Percentiles rank a stretch among this genome's conserved stretches.
These are phyloP conservation scores for Dynastes maya DNA, from an alignment of 2,888 invertebrate species.

Conservation along the genomic window DNA sequence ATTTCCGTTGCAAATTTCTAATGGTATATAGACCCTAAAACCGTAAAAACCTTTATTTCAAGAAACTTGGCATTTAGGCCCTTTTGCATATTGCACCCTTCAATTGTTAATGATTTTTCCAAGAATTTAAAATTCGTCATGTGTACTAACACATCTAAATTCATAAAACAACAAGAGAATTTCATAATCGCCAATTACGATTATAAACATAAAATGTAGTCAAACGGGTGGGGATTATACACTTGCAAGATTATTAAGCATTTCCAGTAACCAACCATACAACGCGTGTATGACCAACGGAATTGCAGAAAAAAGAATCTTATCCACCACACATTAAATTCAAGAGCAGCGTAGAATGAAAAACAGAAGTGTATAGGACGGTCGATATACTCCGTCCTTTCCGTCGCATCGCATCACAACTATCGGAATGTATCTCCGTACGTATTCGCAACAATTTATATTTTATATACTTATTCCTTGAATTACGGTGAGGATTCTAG, in stretches of 20 bases:
- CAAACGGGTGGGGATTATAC: background rate
- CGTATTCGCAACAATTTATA: conserved; percentile 24
- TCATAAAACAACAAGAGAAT: no score
- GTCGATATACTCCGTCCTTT: conserved; percentile 4
- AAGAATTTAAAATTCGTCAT: no score
- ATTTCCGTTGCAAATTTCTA: no score
- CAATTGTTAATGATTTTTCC: no score
- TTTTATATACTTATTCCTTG: conserved; percentile 27
- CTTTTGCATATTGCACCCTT: no score
- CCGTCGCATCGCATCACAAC: conserved; percentile 9
- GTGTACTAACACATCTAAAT: no score
- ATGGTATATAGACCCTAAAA: no score
- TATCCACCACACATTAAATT: conserved; percentile 18
- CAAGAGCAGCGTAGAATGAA: conserved; percentile 23
- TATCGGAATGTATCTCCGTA: conserved; percentile 30
- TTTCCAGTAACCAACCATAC: background rate
- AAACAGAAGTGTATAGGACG: conserved; percentile 21
- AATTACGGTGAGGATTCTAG: conserved; percentile 28
- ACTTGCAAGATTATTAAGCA: background rate
- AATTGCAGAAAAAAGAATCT: conserved; percentile 7
- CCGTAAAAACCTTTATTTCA: no score
- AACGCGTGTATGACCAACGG: background rate
- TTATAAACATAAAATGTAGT: background rate
- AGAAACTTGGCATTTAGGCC: no score
- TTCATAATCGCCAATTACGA: background rate